These are phyloP conservation scores for Nymphalis c-album DNA, from an alignment of 2,888 invertebrate genomes.

Conservation along the genomic window DNA sequence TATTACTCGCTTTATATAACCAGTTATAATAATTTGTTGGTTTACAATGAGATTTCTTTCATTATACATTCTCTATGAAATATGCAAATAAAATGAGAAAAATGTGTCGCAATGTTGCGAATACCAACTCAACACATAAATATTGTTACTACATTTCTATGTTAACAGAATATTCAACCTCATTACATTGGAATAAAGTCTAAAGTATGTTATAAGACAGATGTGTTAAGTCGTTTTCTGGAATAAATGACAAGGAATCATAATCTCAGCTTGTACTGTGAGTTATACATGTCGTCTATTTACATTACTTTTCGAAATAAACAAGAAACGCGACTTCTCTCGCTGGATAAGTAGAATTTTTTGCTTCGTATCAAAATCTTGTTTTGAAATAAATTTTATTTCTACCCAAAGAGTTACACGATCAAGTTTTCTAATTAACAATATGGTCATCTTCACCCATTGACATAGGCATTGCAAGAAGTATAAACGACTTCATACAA, in stretches of 20 bases:
- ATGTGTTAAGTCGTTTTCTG: constrained; percentile 42
- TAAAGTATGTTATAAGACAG: constrained; percentile 31
- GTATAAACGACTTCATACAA: too few species aligned
- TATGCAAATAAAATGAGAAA: constrained; percentile 79
- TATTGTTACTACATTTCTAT: constrained; percentile 38
- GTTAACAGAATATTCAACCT: constrained; percentile 41
- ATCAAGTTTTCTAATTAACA: not conserved
- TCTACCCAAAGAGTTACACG: not conserved
- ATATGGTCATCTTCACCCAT: too few species aligned
- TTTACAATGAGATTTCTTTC: constrained; percentile 67
- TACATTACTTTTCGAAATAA: constrained; percentile 74
- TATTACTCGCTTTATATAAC: not conserved
- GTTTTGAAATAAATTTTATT: too few species aligned
- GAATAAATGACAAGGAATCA: constrained; percentile 55
- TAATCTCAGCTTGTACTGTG: constrained; percentile 68
- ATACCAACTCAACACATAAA: constrained; percentile 33
- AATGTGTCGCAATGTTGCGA: constrained; percentile 72
- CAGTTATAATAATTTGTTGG: constrained; percentile 70
- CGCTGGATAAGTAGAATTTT: constrained; percentile 7
- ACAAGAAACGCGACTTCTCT: constrained; percentile 50
- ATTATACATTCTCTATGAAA: constrained; percentile 76
- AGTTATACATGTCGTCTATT: constrained; percentile 70
- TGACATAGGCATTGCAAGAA: too few species aligned
- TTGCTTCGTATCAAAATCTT: not conserved
- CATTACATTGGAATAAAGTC: constrained; percentile 39